Evolutionary conservation across 1,140 invertebrate species (phyloP), one percentile per base, ranked within the genome.

Genomic region (Eriosoma lanigerum): DNA sequence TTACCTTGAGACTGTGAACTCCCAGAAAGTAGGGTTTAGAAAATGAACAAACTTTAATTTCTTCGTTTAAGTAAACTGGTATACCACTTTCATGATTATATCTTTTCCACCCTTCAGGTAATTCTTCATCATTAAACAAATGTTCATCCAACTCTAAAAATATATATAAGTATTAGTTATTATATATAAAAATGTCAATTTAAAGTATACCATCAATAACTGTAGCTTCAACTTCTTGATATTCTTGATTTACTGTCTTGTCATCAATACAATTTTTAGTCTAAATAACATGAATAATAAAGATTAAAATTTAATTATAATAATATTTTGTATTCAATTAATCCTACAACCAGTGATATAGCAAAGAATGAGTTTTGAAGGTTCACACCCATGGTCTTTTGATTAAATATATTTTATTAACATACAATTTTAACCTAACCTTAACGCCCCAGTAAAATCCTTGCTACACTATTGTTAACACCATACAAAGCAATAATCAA

Each of bases 81-180:
- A 99, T 96, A 38, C 97, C 97, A 86, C 95, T 96, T 84, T 95
- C 93, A 86, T 99, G 97, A 0, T 93, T 94, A 1, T 98, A 93
- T 88, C 94, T 91, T 62, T 98, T 91, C 97, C 97, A 99, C 66
- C 96, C 96, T 87, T 97, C 93, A 0, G 97, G 97, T 24, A 99
- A 87, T 38, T 58, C 68, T 5, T 78, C 21, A 8, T 60, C 29
- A 60, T 29, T 48, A 26, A 0, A 48, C 19, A 24, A 52, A 12
- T 60, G 8, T 38, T 44, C 19, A 15, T 60, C 75, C 6, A 78
- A 48, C 21, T 48, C 66, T 68, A 68, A 15, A 68, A 38, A 38
- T 8, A 38, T 26, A 15, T 26, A 26, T 24, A 26, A 29, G 17
- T 29, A 62, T 62, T 62, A 24, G 0, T 62, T 9, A 46, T 2